Conservation (phyloP, 2,113 vertebrate genomes). For the Dasypus novemcinctus region DNA sequence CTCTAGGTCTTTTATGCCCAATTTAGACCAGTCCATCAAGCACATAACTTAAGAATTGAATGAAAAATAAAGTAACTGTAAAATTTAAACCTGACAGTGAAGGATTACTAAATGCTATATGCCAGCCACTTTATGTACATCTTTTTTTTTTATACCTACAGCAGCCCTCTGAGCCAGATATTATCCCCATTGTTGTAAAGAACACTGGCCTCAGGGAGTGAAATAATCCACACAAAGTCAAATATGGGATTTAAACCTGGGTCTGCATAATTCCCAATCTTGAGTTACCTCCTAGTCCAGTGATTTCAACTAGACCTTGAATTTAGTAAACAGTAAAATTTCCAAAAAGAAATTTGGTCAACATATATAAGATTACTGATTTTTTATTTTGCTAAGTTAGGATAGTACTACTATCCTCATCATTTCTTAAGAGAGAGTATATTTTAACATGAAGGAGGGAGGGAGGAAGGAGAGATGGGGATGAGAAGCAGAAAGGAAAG, state of each 20-base stretch:
- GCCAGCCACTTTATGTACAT: background rate
- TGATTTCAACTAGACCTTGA: background rate
- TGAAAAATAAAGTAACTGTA: slow-evolving; percentile 27
- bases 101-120: background rate
- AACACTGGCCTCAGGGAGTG: background rate
- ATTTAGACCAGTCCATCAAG: background rate
- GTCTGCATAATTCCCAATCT: background rate
- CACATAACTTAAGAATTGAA: background rate
- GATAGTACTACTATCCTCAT: background rate
- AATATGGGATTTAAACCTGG: background rate
- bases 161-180: background rate
- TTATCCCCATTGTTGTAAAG: background rate
- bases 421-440: background rate
- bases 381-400: background rate
- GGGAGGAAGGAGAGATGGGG: background rate
- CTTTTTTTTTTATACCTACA: background rate
- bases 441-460: background rate
- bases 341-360: background rate
- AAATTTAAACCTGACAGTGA: background rate
- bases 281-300: background rate
- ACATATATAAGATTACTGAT: background rate
- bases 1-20: background rate
- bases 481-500: background rate
- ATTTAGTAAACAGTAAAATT: background rate
- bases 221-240: background rate